A percentile compares a stretch with the other conserved stretches of the same genome.
These are phyloP conservation scores for Cerceris ruficornis DNA, from an alignment of 2,888 invertebrate species.

Conservation along the genomic window DNA sequence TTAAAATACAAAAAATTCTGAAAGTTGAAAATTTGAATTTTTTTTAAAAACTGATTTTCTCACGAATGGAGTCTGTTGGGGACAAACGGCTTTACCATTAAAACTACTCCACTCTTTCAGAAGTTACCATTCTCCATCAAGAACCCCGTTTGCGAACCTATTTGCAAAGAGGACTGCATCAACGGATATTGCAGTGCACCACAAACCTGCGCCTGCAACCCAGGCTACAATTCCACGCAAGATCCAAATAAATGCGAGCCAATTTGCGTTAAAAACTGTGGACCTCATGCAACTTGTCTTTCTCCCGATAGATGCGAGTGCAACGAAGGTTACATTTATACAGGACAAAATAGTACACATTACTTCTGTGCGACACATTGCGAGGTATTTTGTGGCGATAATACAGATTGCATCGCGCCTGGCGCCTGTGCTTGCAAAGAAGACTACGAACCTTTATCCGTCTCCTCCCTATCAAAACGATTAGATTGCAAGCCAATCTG, in stretches of 20 bases:
- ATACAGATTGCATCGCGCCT: conserved; percentile 82
- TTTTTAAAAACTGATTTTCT: too few species aligned
- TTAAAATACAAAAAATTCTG: too few species aligned
- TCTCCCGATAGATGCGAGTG: conserved; percentile 78
- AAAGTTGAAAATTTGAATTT: too few species aligned
- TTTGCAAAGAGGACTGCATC: conserved; percentile 52
- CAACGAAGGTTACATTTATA: conserved; percentile 67
- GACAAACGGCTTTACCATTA: too few species aligned
- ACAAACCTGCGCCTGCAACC: conserved; percentile 62
- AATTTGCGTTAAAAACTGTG: conserved; percentile 78
- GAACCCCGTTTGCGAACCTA: conserved; percentile 60
- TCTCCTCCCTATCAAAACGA: neutral
- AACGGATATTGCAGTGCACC: conserved; percentile 57
- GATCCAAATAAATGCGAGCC: conserved; percentile 66
- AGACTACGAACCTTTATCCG: conserved; percentile 77
- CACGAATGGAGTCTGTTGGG: too few species aligned
- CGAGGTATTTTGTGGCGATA: conserved; percentile 80
- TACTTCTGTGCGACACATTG: conserved; percentile 69
- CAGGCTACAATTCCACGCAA: conserved; percentile 67
- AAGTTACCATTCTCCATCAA: neutral
- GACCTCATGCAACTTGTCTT: conserved; percentile 80
- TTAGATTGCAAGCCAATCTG: conserved; percentile 52
- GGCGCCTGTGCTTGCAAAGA: conserved; percentile 77
- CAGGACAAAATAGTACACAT: neutral
- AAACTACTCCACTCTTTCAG: too few species aligned